Evolutionary conservation across 2,888 invertebrate species (phyloP), one percentile per base, ranked within the genome.

Genomic region (Cerceris ruficornis): DNA sequence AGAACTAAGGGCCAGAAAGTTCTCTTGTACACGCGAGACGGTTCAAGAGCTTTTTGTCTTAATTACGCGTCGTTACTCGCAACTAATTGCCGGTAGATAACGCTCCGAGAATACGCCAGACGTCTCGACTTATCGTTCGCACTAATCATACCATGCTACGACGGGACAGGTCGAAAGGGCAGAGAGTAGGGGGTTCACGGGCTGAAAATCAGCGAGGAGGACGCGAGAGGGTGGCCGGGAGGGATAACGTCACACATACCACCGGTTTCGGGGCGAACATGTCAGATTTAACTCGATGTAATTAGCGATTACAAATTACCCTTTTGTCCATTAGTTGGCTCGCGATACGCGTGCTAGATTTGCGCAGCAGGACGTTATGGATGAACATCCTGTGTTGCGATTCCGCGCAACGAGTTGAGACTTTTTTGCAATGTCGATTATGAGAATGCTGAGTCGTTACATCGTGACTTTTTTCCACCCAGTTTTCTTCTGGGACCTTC

Each of bases 261-360:
- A 73, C 75, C 69, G 73, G 80, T 80, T 81, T 79, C 72, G 72
- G 77, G 77, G 78, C 60, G 83, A 81, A 86, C 85, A 86, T 88
- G 89, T 88, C 89, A 86, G 85, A 88, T 89, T 89, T 88, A 87
- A 87, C 88, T 85, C 86, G 85, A 85, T 87, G 88, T 88, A 88
- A 88, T 88, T 88, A 88, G 88, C 82, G 88, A 89, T 88, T 89
- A 87, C 88, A 84, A 86, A 89, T 88, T 87, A 88, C 86, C 88
- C 86, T 87, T 88, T 88, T 88, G 86, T 85, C 85, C 88, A 88
- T 87, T 88, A 88, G 85, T 82, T 62, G 75, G 76, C 60, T 64
- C 81, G 72, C 69, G 85, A 84, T 78, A 80, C 80, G 80, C 77
- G 75, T 46, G 67, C 42, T 54, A 62, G 77, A 68, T 59, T 77